Evolutionary conservation across 2,888 invertebrate genomes (phyloP).

Genomic region (Frankliniella fusca): DNA sequence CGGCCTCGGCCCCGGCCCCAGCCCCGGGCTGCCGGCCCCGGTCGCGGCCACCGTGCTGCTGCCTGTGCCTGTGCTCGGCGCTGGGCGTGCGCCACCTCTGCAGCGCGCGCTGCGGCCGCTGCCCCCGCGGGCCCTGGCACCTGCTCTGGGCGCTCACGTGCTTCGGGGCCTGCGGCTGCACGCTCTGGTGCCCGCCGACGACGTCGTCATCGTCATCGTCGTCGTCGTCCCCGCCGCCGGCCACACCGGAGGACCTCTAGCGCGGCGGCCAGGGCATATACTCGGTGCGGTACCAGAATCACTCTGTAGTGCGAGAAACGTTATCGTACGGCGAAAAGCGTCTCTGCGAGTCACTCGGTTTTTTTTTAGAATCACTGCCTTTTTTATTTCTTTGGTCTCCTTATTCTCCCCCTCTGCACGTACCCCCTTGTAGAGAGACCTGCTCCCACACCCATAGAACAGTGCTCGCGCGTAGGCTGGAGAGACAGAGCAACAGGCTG

Average conservation of each 20-base stretch:
- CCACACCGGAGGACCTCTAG: neutral
- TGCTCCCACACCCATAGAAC: no score
- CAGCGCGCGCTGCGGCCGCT: neutral
- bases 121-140: conserved; percentile 2
- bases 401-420: no score
- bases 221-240: neutral
- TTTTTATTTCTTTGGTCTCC: no score
- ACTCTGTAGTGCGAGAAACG: no score
- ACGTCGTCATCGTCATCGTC: no score
- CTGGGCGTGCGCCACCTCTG: conserved; percentile 5
- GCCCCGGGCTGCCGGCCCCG: neutral
- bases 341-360: no score
- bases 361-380: no score
- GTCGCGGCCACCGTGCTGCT: neutral
- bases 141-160: neutral
- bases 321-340: no score
- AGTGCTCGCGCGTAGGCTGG: no score
- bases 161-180: conserved; percentile 1
- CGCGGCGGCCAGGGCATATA: neutral
- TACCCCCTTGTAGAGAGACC: no score
- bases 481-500: no score
- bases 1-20: neutral
- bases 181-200: neutral
- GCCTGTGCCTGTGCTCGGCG: conserved; percentile 7
- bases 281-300: no score